These are phyloP conservation scores for Brachionus sp. DNA, from an alignment of 1,140 invertebrate genomes.

Conservation along the genomic window DNA sequence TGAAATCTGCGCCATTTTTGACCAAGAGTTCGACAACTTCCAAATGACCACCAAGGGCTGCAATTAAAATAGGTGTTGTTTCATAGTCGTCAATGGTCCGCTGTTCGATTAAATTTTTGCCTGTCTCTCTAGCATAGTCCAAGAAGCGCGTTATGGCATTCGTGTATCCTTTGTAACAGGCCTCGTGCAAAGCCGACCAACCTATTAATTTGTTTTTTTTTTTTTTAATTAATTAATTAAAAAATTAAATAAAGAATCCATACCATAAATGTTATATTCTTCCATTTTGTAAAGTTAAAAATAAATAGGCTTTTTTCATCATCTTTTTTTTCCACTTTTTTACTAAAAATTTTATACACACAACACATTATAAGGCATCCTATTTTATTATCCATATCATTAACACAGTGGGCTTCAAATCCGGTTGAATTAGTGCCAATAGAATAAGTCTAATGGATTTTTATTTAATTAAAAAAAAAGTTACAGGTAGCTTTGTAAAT, in stretches of 20 bases:
- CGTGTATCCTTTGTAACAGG: conserved; percentile 41
- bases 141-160: conserved; percentile 25
- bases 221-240: neutral
- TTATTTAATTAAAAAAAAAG: neutral
- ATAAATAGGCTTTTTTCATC: neutral
- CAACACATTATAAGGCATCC: neutral
- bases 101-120: conserved; percentile 32
- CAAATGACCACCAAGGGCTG: conserved; percentile 7
- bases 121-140: conserved; percentile 31
- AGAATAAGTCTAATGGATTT: neutral
- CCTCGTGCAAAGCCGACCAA: conserved; percentile 34
- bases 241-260: neutral
- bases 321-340: neutral
- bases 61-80: conserved; percentile 34
- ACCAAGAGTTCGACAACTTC: conserved; percentile 21
- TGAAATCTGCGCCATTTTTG: conserved; percentile 24
- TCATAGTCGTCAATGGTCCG: conserved; percentile 10
- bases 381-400: neutral
- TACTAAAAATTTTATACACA: neutral
- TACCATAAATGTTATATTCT: conserved; percentile 44
- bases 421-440: neutral
- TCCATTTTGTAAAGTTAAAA: conserved; percentile 23
- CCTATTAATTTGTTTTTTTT: neutral
- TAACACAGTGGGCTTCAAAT: neutral
- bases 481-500: neutral